Conservation (phyloP, 35 echinoderm and acorn worm species). For the Antedon bifida region DNA sequence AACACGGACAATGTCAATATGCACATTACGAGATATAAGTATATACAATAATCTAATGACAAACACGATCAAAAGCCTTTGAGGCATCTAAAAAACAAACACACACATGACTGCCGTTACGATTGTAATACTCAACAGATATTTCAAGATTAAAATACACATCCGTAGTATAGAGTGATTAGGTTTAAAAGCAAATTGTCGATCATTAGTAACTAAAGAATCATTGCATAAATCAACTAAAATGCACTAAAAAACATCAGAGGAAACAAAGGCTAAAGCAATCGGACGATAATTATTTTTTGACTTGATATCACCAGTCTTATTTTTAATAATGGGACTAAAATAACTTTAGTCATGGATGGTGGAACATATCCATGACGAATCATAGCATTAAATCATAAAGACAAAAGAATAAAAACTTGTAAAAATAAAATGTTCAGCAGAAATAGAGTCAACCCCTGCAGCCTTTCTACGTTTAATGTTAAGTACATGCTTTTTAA, state of each 20-base stretch:
- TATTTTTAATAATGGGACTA: not conserved
- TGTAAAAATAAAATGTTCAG: not conserved
- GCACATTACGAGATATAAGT: not conserved
- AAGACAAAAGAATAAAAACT: not conserved
- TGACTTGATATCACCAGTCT: not conserved
- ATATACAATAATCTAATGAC: not conserved
- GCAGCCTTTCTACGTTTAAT: not conserved
- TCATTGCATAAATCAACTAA: not conserved
- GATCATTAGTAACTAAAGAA: not conserved
- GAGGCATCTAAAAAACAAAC: not conserved
- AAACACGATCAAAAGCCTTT: not conserved
- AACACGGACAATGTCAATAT: not conserved
- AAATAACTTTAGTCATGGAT: not conserved
- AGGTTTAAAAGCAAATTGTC: not conserved
- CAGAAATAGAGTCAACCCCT: not conserved
- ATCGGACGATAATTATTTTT: not conserved
- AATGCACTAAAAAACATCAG: not conserved
- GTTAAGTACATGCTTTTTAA: not conserved
- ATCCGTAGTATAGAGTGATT: not conserved
- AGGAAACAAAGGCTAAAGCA: not conserved
- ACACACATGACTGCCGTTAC: not conserved
- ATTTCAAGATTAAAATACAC: not conserved
- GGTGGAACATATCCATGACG: not conserved
- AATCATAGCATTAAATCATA: not conserved
- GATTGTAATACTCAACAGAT: not conserved